These are phyloP conservation scores for Drymodes brunneopygia DNA, from an alignment of 2,113 vertebrate genomes.

Conservation along the genomic window DNA sequence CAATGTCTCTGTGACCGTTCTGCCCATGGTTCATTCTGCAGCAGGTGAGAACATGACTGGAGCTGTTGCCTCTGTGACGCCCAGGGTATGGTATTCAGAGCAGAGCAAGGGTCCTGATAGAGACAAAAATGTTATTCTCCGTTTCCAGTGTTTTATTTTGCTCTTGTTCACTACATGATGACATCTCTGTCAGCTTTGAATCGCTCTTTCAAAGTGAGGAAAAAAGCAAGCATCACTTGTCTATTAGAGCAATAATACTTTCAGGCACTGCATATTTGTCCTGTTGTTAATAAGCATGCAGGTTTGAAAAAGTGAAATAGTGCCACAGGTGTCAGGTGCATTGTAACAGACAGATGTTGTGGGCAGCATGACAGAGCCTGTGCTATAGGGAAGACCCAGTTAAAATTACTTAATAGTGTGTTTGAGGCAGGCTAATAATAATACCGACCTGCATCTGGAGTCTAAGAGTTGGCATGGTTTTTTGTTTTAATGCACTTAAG, in stretches of 20 bases:
- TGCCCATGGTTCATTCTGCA: conserved; percentile 77
- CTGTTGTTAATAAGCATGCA: background rate
- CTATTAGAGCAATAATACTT: background rate
- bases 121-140: background rate
- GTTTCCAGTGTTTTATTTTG: background rate
- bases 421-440: background rate
- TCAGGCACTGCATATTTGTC: background rate
- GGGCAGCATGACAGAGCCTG: background rate
- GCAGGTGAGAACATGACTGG: conserved; percentile 73
- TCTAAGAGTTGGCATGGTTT: background rate
- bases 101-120: background rate
- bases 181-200: background rate
- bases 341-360: background rate
- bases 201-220: background rate
- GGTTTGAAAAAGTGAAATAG: background rate
- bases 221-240: background rate
- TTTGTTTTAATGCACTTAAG: background rate
- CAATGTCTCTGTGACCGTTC: conserved; percentile 85
- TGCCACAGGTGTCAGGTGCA: background rate
- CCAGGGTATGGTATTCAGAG: background rate
- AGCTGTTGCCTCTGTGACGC: background rate
- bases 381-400: background rate
- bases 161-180: background rate
- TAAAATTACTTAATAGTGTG: background rate
- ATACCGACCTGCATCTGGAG: background rate